Evolutionary conservation across 2,113 vertebrate species (phyloP).

Genomic region (Amblyopsis rosae): DNA sequence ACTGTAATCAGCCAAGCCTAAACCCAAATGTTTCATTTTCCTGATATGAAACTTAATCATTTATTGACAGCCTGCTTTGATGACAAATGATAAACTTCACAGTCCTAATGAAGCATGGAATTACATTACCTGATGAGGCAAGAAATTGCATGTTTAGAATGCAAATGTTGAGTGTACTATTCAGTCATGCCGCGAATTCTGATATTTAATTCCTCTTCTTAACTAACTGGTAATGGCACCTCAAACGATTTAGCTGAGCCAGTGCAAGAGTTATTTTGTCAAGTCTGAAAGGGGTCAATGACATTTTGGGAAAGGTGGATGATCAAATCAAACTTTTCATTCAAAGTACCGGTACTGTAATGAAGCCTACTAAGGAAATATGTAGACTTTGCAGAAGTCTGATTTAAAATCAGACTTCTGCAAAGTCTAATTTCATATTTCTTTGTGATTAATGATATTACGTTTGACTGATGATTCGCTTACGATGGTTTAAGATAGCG

Average conservation of each 20-base stretch:
- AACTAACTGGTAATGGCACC: conserved; percentile 45
- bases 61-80: conserved; percentile 79
- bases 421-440: too few relatives aligned
- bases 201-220: conserved; percentile 51
- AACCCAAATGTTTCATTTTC: conserved; percentile 73
- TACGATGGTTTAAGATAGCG: too few relatives aligned
- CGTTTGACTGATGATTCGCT: too few relatives aligned
- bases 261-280: conserved; percentile 53
- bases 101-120: conserved; percentile 80
- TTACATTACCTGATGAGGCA: conserved; percentile 82
- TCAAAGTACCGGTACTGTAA: conserved; percentile 10
- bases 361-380: too few relatives aligned
- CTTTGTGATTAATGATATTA: too few relatives aligned
- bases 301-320: conserved; percentile 62
- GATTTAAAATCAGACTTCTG: too few relatives aligned
- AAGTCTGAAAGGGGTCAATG: conserved; percentile 54
- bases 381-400: too few relatives aligned
- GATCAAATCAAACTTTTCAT: conserved; percentile 70
- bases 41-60: conserved; percentile 79
- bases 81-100: conserved; percentile 83
- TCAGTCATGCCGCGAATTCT: conserved; percentile 67
- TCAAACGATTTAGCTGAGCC: conserved; percentile 50
- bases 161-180: conserved; percentile 68
- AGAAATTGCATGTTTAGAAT: conserved; percentile 78
- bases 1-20: conserved; percentile 55